Conservation (phyloP, 2,113 vertebrate species). For the Rhynchomys soricoides region DNA sequence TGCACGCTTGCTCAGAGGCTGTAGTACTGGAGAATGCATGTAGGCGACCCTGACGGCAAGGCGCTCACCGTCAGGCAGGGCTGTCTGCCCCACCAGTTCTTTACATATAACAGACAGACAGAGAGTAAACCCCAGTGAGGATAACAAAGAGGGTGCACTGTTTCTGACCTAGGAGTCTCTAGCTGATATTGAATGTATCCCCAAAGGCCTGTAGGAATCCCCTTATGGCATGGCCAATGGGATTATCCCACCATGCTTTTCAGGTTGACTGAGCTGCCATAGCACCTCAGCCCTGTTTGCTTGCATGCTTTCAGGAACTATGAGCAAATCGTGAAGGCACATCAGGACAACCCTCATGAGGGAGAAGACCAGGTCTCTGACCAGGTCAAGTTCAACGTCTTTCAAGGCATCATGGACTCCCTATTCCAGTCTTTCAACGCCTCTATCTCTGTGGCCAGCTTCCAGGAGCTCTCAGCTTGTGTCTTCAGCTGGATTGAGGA, state of each 20-base stretch:
- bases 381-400: slow-evolving; percentile 97
- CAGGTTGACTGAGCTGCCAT: neutral
- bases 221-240: neutral
- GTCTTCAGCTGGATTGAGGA: slow-evolving; percentile 99
- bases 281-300: neutral
- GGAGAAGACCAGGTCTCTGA: slow-evolving; percentile 96
- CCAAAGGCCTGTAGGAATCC: neutral
- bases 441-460: slow-evolving; percentile 94
- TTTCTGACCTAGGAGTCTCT: neutral
- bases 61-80: neutral
- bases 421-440: slow-evolving; percentile 96
- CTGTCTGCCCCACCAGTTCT: neutral
- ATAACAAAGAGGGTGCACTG: neutral
- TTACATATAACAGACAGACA: neutral
- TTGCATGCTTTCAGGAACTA: slow-evolving; percentile 92
- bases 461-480: slow-evolving; percentile 97
- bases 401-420: slow-evolving; percentile 98
- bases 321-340: slow-evolving; percentile 98
- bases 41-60: neutral
- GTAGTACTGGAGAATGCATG: neutral
- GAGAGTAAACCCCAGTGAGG: neutral
- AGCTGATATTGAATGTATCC: neutral
- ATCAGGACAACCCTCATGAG: slow-evolving; percentile 95
- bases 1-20: neutral
- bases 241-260: too few relatives aligned